Conservation (phyloP, 2,113 vertebrate genomes). For the Archilochus colubris region DNA sequence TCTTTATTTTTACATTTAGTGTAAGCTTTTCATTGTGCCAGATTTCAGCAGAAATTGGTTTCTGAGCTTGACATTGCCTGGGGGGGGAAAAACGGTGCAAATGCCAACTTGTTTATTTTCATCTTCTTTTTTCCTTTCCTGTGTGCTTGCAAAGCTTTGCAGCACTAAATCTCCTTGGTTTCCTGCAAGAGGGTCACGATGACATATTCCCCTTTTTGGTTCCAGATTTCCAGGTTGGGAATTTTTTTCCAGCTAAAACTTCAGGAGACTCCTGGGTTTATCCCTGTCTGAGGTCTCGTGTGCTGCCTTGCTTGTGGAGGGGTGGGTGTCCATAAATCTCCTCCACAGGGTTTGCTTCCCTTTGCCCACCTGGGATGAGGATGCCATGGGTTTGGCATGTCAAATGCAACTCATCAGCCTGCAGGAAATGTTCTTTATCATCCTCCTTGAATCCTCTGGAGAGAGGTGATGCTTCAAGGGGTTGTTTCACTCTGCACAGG, state of each 20-base stretch:
- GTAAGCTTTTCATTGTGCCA: neutral
- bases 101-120: neutral
- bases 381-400: neutral
- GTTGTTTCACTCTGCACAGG: neutral
- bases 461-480: neutral
- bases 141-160: accelerated
- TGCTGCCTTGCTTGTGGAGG: too few relatives aligned
- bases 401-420: neutral
- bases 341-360: neutral
- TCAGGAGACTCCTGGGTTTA: neutral
- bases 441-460: neutral
- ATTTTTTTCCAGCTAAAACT: neutral
- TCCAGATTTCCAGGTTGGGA: neutral
- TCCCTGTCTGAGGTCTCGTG: accelerated
- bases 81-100: neutral
- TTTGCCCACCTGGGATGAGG: neutral
- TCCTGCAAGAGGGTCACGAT: neutral
- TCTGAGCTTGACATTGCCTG: neutral
- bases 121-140: neutral
- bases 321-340: neutral
- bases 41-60: neutral
- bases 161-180: neutral
- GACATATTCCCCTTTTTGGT: neutral
- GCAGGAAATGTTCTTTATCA: neutral
- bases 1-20: neutral